Conservation (phyloP, 2,113 vertebrate species). For the Pagrus major region DNA sequence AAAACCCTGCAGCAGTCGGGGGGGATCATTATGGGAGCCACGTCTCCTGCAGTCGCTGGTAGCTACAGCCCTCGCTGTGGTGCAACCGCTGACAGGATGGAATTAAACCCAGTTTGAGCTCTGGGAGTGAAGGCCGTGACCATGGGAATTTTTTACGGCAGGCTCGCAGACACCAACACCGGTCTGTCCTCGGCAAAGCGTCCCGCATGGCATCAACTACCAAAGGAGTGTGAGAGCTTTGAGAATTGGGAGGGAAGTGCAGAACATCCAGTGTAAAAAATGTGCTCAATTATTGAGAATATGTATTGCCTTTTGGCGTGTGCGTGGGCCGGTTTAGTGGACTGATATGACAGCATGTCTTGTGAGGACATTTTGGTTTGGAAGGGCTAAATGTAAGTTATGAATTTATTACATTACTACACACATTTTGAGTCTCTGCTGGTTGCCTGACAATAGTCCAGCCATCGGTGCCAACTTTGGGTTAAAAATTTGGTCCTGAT, state of each 20-base stretch:
- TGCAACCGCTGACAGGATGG: constrained; percentile 57
- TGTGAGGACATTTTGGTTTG: neutral
- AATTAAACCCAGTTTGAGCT: constrained; percentile 59
- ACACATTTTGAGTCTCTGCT: neutral
- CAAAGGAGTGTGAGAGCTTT: constrained; percentile 26
- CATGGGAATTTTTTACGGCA: constrained; percentile 18
- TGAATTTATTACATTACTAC: neutral
- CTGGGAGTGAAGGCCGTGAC: constrained; percentile 51
- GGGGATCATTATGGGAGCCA: constrained; percentile 63
- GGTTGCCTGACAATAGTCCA: neutral
- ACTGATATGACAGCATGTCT: neutral
- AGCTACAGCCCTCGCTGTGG: constrained; percentile 28
- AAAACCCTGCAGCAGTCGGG: constrained; percentile 52
- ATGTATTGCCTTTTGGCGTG: neutral
- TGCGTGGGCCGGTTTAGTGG: neutral
- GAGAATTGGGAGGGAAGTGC: constrained; percentile 11
- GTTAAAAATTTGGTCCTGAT: too few species aligned
- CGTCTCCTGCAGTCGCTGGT: constrained; percentile 45
- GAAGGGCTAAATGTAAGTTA: neutral
- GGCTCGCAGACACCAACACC: constrained; percentile 35
- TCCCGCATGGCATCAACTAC: constrained; percentile 26
- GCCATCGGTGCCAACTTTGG: too few species aligned
- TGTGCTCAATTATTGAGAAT: constrained; percentile 18
- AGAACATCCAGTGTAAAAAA: constrained; percentile 43
- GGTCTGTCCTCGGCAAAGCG: constrained; percentile 15